Conservation (phyloP, 2,113 vertebrate genomes). For the rabbit (Oryctolagus cuniculus) region mOryCun1.1 NC_091432.1:92340001-92340500, state of each 20-base stretch:
- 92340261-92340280: neutral
- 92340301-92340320: neutral
- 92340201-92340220: neutral
- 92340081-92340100: neutral
- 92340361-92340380: neutral
- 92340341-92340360: neutral
- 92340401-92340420: neutral
- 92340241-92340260: neutral
- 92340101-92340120: neutral
- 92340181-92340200: neutral
- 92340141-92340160: neutral
- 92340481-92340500: constrained; percentile 12
- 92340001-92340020: neutral
- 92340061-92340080: neutral
- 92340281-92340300: constrained; percentile 8
- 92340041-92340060: neutral
- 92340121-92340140: neutral
- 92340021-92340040: neutral
- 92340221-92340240: neutral
- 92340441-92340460: neutral
- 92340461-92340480: neutral
- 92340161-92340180: neutral
- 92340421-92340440: neutral
- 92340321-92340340: neutral
- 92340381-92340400: neutral